Evolutionary conservation across 2,888 invertebrate genomes (phyloP), one percentile per base, ranked within the genome.

Genomic region (Spisula subtruncata): DNA sequence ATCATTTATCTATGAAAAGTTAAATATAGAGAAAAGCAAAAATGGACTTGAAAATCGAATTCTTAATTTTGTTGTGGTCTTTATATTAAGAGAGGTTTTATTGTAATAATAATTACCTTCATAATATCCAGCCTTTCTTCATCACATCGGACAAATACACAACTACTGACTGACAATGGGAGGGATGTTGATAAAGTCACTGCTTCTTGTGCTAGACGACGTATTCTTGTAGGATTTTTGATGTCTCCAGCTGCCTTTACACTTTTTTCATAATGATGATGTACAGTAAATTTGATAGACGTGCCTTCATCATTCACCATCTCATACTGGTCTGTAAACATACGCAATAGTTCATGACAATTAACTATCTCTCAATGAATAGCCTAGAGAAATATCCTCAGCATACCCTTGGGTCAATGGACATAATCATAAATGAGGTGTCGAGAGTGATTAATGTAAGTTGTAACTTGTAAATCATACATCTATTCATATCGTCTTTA

Each of bases 81-180:
- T 41, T 41, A n/a, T n/a, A n/a, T n/a, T n/a, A 2, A 41, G 41
- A 5, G 41, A 41, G 4, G 8, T n/a, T n/a, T 41, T 5, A 41
- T 8, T 41, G 14, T 51, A 51, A 1, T 12, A 66, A 60, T 20
- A 82, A 85, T 88, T 96, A 98, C 98, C 97, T 99, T 99, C 99
- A 99, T 99, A 93, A 99, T 98, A 97, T 99, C 99, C 94, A 99
- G 97, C 91, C 99, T 97, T 97, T 99, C 99, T 91, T 98, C 98
- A 97, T 99, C 99, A 97, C 98, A 98, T 94, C 99, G 98, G 93
- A 99, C 99, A 97, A 99, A 99, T 92, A 99, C 99, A 93, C 98
- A 98, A 96, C 98, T 98, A 97, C 98, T 98, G 97, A 98, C 98
- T 83, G 99, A 99, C 88, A 99, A 97, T 92, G 99, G 99, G 95